phyloP scores from a whole-genome alignment of 1,140 invertebrate species.

The Pteromalus puparum region DNA sequence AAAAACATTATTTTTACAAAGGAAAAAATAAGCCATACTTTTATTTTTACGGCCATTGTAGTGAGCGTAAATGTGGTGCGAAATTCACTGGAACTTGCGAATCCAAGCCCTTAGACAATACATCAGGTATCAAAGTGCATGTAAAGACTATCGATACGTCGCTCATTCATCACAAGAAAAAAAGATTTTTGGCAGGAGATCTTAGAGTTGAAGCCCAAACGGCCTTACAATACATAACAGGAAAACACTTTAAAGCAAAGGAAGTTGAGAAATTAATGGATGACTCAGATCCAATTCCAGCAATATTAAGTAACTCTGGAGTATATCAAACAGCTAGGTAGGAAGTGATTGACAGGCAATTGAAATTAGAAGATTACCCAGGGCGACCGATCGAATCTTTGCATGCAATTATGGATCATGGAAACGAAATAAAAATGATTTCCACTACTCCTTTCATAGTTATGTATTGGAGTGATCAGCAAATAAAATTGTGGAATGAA shows the following conservation, averaged over 20 bases:
- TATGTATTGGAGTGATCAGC: neutral
- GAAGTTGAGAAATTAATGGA: neutral
- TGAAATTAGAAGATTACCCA: neutral
- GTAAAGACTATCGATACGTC: neutral
- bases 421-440: neutral
- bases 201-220: no score
- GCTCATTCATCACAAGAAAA: no score
- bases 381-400: neutral
- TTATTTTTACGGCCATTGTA: no score
- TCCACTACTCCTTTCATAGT: conserved; percentile 3
- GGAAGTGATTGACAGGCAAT: neutral
- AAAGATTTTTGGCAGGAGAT: no score
- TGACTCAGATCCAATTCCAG: neutral
- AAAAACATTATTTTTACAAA: neutral
- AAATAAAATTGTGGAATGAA: conserved; percentile 1
- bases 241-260: no score
- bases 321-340: neutral
- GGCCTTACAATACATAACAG: no score
- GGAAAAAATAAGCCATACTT: neutral
- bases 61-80: neutral
- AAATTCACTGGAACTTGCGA: neutral
- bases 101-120: neutral
- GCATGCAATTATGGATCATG: neutral
- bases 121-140: neutral
- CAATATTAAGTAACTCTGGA: neutral